phyloP scores from a whole-genome alignment of 2,797 vertebrate genomes.

The Distichodus sexfasciatus region DNA sequence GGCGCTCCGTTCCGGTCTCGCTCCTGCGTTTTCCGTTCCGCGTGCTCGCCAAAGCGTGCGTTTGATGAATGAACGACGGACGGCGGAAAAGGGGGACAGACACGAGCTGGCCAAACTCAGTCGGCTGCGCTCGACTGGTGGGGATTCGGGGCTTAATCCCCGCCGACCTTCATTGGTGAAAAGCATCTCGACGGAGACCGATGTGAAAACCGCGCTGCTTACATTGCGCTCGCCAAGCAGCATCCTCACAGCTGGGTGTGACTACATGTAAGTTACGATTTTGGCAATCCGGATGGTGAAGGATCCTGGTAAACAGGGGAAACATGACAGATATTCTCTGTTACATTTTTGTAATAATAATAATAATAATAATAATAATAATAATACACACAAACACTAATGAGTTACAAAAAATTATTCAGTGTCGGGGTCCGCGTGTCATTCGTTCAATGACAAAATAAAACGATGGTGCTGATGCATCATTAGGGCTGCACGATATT shows the following conservation, averaged over 20 bases:
- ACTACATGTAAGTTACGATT: conserved; percentile 81
- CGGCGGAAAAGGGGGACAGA: conserved; percentile 44
- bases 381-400: not conserved
- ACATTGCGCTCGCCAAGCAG: conserved; percentile 64
- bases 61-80: conserved; percentile 65
- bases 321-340: not conserved
- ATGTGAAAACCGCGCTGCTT: conserved; percentile 66
- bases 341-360: not conserved
- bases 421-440: conserved; percentile 19
- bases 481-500: no score
- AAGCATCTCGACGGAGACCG: conserved; percentile 70
- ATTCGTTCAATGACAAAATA: conserved; percentile 52
- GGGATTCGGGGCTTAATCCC: conserved; percentile 60
- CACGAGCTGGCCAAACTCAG: conserved; percentile 55
- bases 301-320: no score
- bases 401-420: not conserved
- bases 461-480: conserved; percentile 47
- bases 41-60: not conserved
- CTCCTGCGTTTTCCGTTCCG: not conserved
- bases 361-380: conserved; percentile 10
- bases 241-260: conserved; percentile 57
- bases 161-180: conserved; percentile 77
- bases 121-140: conserved; percentile 57
- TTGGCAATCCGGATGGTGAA: no score
- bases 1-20: not conserved